Base-by-base conservation (phyloP, 64 coral and sea anemone species). In the Hydrozoanthus tunicans region DNA sequence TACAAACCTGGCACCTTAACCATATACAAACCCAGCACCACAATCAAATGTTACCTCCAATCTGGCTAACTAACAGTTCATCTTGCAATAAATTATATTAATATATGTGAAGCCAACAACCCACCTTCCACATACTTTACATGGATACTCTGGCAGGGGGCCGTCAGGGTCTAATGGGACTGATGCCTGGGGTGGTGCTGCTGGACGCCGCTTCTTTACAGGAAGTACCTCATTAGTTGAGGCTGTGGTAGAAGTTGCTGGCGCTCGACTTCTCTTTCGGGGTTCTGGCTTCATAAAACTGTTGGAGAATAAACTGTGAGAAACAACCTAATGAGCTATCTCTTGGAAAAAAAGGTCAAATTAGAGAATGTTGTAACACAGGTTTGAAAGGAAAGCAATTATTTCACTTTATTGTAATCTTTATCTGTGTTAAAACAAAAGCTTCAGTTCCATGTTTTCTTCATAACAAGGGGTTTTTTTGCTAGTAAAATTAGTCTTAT, bases 271-370 rank as follows among this genome's bases (percentile, higher is more conserved):
- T 75, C 94, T 95, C 60, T 71, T 71, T 20, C 96, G 75, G 15
- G 96, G 96, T 77, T 98, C 96, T 59, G 96, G 93, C 58, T 98
- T 98, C 96, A 98, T 98, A 78, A 98, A 98, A 88, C 96, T 98
- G 89, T 85, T 88, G 64, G 51, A 92, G 17, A 94, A 88, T 59
- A 88, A 88, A 88, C 83, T 88, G 83, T 88, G 68, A 88, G 83
- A 71, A 84, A 77, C 23, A 84, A 62, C 6, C 24, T 26, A 62
- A 84, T 69, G 10, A 83, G 81, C 68, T 76, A 6, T 52, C 15
- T 25, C 60, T 51, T 89, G 27, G 82, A 82, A 62, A 27, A 73
- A 71, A 43, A 43, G 0, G 32, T 43, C 32, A 43, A 43, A 43
- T 43, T 43, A 43, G 32, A 43, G 32, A 43, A 43, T 2, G 32